These are phyloP conservation scores for Eupsittula cactorum DNA, from an alignment of 2,113 vertebrate species.

Conservation along the genomic window DNA sequence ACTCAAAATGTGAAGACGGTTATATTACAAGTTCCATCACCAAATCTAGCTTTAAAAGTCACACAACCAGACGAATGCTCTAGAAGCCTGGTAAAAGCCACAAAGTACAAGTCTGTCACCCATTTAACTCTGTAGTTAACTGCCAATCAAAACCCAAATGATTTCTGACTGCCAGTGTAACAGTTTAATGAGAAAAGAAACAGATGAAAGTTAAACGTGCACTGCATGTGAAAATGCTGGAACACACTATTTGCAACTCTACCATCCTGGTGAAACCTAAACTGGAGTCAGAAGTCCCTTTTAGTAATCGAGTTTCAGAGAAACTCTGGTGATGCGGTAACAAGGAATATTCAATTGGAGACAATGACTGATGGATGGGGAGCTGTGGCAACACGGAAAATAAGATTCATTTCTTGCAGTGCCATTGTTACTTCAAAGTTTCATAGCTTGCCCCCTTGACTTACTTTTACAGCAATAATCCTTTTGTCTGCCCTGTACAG, in stretches of 20 bases:
- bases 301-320: background rate
- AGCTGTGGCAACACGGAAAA: background rate
- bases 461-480: background rate
- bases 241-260: background rate
- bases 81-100: background rate
- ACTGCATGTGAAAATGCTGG: background rate
- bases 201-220: background rate
- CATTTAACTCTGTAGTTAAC: background rate
- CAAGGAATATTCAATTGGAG: background rate
- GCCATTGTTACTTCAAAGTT: background rate
- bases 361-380: background rate
- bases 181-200: background rate
- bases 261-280: background rate
- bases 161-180: background rate
- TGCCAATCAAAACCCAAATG: background rate
- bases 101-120: background rate
- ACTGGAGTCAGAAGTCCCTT: background rate
- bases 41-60: background rate
- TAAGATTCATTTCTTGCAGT: background rate
- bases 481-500: background rate
- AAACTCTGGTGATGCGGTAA: background rate
- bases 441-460: background rate
- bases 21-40: background rate
- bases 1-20: background rate
- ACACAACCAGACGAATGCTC: background rate